Base-by-base conservation (phyloP, 2,797 vertebrate genomes). In the Babyrousa celebensis region DNA sequence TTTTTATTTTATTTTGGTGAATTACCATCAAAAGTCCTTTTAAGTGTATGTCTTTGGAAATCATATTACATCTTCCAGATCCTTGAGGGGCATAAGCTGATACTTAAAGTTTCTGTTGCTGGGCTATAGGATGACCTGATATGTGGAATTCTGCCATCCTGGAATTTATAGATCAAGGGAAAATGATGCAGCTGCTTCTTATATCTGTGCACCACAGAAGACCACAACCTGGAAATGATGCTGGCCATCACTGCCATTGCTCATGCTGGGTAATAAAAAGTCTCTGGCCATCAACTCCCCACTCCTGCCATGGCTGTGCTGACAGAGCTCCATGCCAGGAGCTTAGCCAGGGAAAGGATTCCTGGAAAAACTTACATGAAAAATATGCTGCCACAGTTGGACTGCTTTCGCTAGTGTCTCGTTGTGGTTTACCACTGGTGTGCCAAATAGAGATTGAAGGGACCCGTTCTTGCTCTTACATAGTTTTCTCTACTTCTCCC, bases 1-100 rank as follows among this genome's bases (percentile, higher is more conserved):
- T 29, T 82, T 95, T 96, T 71, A 27, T 67, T 92, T 94, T 48
- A 77, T 58, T 67, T 90, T 94, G 71, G 67, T 79, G 82, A 94
- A 83, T 87, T 65, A 63, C 12, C 36, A 23, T 58, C 21, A 65
- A 54, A 94, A 94, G 58, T 63, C 7, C 83, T 91, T 94, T 90
- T 60, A 86, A 90, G 60, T 83, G 32, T 36, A 90, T 84, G 20
- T 27, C 67, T 94, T 96, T 91, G 86, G 71, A 96, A 94, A 48
- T 14, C 27, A 65, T 16, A 71, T 77, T 93, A 85, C 80, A 43
- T 82, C 40, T 97, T 92, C 54, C 40, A 80, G 65, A 52, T 91
- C 5, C 40, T 78, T 27, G 10, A 40, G 27, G 77, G 52, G 27
- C 16, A 23, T 56, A 79, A 18, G 54, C 63, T 91, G 78, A 75